phyloP scores from a whole-genome alignment of 2,888 invertebrate genomes.

The Ophion slaviceki region DNA sequence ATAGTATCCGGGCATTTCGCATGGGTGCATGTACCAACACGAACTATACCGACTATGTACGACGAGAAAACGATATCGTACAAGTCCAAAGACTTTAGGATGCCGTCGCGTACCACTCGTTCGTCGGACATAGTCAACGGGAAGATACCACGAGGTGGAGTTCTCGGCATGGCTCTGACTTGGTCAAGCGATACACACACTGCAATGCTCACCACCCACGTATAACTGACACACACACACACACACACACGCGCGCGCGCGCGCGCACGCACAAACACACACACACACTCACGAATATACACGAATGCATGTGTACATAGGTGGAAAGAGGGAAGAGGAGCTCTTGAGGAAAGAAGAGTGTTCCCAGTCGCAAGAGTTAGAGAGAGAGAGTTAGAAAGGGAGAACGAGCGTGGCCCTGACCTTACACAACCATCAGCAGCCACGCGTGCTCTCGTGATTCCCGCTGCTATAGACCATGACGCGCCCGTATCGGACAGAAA shows the following conservation, averaged over 20 bases:
- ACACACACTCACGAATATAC: not conserved
- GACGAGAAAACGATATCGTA: constrained; percentile 46
- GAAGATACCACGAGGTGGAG: constrained; percentile 51
- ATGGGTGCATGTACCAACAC: no score
- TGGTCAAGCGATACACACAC: constrained; percentile 48
- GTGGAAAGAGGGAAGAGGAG: constrained; percentile 20
- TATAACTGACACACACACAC: not conserved
- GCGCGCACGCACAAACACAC: no score
- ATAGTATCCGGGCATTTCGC: no score
- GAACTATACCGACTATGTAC: constrained; percentile 29
- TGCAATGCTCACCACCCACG: constrained; percentile 53
- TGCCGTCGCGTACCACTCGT: constrained; percentile 36
- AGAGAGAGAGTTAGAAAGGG: constrained; percentile 48
- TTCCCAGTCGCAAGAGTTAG: constrained; percentile 53
- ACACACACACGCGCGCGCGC: no score
- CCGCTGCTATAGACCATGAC: constrained; percentile 65
- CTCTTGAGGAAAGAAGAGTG: constrained; percentile 60
- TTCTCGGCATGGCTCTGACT: constrained; percentile 34
- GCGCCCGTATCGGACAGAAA: constrained; percentile 65
- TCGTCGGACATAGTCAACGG: constrained; percentile 35
- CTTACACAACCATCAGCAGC: constrained; percentile 74
- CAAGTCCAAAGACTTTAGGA: constrained; percentile 39
- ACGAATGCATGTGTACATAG: constrained; percentile 43
- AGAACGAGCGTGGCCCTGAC: constrained; percentile 76
- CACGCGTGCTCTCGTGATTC: constrained; percentile 51